Base-by-base conservation (phyloP, 2,113 vertebrate genomes). In the Nycticryphes semicollaris region DNA sequence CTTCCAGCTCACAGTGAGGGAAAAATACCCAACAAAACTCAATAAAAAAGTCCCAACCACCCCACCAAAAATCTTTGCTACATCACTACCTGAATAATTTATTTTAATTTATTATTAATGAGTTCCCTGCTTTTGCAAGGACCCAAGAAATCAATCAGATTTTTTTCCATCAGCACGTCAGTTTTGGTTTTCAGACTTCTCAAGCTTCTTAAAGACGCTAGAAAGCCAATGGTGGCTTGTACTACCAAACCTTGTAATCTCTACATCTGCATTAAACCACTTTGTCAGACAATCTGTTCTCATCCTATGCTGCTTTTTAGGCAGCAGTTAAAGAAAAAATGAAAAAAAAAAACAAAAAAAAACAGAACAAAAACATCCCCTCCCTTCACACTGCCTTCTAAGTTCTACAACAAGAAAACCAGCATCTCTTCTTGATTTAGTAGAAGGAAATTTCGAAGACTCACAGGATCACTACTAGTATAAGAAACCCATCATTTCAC, bases 221-320 rank as follows among this genome's bases (percentile, higher is more conserved):
- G 25, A 50, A 45, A 50, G 45, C 0, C 0, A 81, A 78, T 1
- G 1, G 22, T 62, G 39, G 12, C 28, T 39, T 77, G 54, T 21
- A 63, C 8, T 17, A 51, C 12, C 25, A 76, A 82, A 53, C 8
- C 25, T 79, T 66, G 43, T 63, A 23, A 15, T 60, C n/a, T 37
- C 62, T 24, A 20, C 12, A 60, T 35, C 79, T 86, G 48, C 45
- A 60, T 80, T 73, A 83, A 68, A 64, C 33, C 31, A 74, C 4
- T 25, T 3, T 43, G 31, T 14, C 37, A 62, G 72, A 35, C 87
- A 87, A 59, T 8, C n/a, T 51, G 31, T 63, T 64, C 53, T 80
- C 11, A 59, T 72, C 28, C 70, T 28, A 5, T 12, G 33, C 6
- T 27, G 31, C 8, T 63, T 57, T 43, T 47, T 11, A 60, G 35